These are phyloP conservation scores for Eubasilissa splendida DNA, from an alignment of 2,888 invertebrate species.

Conservation along the genomic window DNA sequence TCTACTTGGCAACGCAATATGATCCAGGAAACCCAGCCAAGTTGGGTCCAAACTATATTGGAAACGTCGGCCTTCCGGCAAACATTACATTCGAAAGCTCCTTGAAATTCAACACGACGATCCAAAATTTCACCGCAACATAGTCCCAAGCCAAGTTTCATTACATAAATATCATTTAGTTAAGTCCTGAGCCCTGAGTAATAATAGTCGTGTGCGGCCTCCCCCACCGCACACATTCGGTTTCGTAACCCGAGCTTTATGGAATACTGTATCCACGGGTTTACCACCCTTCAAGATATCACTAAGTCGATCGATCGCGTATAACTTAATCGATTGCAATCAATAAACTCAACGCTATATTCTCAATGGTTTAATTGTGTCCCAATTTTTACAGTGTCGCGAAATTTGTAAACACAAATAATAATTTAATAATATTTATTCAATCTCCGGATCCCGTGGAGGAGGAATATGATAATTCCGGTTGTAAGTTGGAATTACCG, in stretches of 20 bases:
- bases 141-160: slow-evolving; percentile 47
- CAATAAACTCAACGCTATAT: too few relatives aligned
- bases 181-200: slow-evolving; percentile 48
- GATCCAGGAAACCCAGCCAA: slow-evolving; percentile 8
- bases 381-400: too few relatives aligned
- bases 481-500: too few relatives aligned
- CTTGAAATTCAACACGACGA: slow-evolving; percentile 19
- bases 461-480: too few relatives aligned
- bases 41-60: slow-evolving; percentile 26
- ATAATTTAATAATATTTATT: too few relatives aligned
- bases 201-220: slow-evolving; percentile 26
- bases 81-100: slow-evolving; percentile 38
- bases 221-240: background rate
- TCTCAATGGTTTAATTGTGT: too few relatives aligned
- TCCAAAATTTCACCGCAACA: slow-evolving; percentile 52
- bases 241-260: slow-evolving; percentile 6
- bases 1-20: background rate
- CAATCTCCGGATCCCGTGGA: too few relatives aligned
- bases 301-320: too few relatives aligned
- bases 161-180: slow-evolving; percentile 52
- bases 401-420: too few relatives aligned
- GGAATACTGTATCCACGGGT: background rate
- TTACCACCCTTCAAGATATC: background rate
- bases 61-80: slow-evolving; percentile 37
- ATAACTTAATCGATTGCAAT: too few relatives aligned